Evolutionary conservation across 2,797 vertebrate species (phyloP), one percentile per base, ranked within the genome.

Genomic region (Aplochiton taeniatus): DNA sequence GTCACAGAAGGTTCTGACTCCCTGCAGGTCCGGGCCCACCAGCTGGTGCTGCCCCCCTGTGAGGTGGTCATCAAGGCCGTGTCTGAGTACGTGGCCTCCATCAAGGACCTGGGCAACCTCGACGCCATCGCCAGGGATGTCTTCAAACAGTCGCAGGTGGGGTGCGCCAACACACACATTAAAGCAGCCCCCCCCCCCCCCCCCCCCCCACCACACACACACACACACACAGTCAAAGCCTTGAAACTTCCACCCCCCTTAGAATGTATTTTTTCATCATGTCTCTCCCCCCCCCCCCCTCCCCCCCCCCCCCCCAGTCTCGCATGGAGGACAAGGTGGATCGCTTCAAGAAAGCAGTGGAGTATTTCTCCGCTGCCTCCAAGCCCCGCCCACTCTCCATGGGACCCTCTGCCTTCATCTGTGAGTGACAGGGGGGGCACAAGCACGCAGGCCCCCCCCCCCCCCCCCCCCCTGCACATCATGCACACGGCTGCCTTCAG

Each of bases 1-100:
- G n/a, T n/a, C n/a, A n/a, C n/a, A n/a, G n/a, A n/a, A n/a, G n/a
- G 54, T 58, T 4, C 12, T 9, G 6, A 2, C 17, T 65, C 4
- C 52, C 68, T 1, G 59, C 82, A 96, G 95, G 94, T 96, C 74
- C 92, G 94, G 71, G 94, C 95, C 76, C 95, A 96, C 86, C 95
- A 97, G 81, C 76, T 96, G 87, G 95, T 97, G 75, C 90, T 96
- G 74, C 95, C 95, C 20, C 95, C 95, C 52, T 97, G 95, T 70
- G 95, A 96, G 74, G 95, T 97, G 79, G 95, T 97, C 50, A 97
- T 97, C 86, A 97, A 96, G 86, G 95, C 95, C 54, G 95, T 97
- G 70, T 96, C 95, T 3, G 94, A 96, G 68, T 97, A 96, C 11
- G 94, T 96, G 65, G 91, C 93, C 76, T 92, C 93, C 74, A 95